phyloP scores from a whole-genome alignment of 2,797 vertebrate genomes.

The Ateles fusciceps region DNA sequence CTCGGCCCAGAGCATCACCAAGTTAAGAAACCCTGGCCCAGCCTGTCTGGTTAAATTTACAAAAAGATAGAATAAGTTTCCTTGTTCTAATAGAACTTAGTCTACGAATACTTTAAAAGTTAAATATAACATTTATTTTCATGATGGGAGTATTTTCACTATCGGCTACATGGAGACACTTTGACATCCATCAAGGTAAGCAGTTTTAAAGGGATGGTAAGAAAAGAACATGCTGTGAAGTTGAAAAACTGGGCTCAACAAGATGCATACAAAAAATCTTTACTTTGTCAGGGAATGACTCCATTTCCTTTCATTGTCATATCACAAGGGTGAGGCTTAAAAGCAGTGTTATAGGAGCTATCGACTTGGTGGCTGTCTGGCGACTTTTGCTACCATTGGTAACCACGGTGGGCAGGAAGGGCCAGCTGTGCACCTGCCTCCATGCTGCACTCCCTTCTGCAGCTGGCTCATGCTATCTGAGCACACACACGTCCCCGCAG shows the following conservation, averaged over 20 bases:
- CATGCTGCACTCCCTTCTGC: not conserved
- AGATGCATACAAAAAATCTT: not conserved
- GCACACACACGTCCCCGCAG: rapidly evolving
- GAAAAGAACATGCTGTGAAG: not conserved
- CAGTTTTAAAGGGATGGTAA: not conserved
- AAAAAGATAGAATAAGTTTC: not conserved
- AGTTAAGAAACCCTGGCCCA: not conserved
- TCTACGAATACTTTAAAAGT: not conserved
- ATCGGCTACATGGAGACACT: not conserved
- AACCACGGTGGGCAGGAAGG: not conserved
- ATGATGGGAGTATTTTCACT: not conserved
- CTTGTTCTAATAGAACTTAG: not conserved
- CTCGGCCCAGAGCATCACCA: rapidly evolving
- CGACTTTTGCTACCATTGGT: not conserved
- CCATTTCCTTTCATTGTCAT: not conserved
- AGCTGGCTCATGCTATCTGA: not conserved
- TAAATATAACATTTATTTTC: not conserved
- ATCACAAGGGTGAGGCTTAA: not conserved
- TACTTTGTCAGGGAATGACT: not conserved
- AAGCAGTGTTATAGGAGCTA: not conserved
- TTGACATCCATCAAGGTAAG: not conserved
- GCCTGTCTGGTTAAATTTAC: not conserved
- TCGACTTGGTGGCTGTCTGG: not conserved
- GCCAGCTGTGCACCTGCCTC: not conserved
- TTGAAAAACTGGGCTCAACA: not conserved